These are phyloP conservation scores for Chrysolina oricalcia DNA, from an alignment of 2,888 invertebrate species.

Conservation along the genomic window DNA sequence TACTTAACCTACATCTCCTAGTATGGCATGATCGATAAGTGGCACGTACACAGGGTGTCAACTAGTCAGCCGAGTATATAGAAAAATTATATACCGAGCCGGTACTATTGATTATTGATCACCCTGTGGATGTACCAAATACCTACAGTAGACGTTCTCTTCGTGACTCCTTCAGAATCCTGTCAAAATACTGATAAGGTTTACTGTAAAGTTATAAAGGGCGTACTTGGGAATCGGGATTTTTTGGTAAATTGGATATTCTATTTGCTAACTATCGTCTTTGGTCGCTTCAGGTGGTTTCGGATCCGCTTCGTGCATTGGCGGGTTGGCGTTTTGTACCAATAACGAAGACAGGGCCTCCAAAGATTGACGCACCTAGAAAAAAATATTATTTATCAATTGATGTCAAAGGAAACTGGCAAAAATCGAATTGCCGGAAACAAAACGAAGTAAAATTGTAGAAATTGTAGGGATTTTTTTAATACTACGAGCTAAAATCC, in stretches of 20 bases:
- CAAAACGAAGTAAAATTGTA: no score
- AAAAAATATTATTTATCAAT: conserved; percentile 47
- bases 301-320: conserved; percentile 35
- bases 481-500: no score
- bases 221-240: conserved; percentile 16
- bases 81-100: not conserved
- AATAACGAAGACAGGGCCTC: conserved; percentile 84
- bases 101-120: not conserved
- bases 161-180: conserved; percentile 37
- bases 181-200: conserved; percentile 52
- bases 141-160: conserved; percentile 18
- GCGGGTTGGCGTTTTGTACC: conserved; percentile 60
- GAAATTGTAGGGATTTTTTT: no score
- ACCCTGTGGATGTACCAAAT: not conserved
- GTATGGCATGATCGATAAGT: not conserved
- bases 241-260: conserved; percentile 22
- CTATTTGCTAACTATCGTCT: conserved; percentile 49
- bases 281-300: conserved; percentile 46
- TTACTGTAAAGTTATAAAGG: conserved; percentile 24
- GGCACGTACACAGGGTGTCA: not conserved
- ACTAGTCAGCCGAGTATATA: not conserved
- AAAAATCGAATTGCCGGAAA: conserved; percentile 8
- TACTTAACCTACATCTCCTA: conserved; percentile 16
- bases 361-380: conserved; percentile 85
- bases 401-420: no score